A percentile compares a stretch with the other conserved stretches of the same genome.
Conservation (phyloP, 2,888 invertebrate genomes). For the Caenorhabditis sulstoni region DNA sequence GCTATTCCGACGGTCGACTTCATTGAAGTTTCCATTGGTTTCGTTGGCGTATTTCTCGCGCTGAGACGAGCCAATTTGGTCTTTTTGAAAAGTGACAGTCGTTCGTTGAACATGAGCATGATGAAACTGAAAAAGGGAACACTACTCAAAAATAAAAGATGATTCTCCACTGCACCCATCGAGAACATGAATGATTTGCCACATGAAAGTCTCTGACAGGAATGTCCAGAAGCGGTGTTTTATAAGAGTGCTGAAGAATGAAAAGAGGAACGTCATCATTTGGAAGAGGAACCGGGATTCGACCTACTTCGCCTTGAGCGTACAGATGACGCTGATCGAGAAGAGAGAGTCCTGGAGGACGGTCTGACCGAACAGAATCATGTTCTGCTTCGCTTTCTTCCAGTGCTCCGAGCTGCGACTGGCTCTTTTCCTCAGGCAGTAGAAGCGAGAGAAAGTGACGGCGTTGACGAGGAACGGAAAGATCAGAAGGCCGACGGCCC, state of each 20-base stretch:
- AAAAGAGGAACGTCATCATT: too few species aligned
- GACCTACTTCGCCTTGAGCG: conserved; percentile 21
- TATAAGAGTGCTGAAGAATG: not conserved
- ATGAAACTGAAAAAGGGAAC: conserved; percentile 25
- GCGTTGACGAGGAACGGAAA: conserved; percentile 22
- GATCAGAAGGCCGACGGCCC: conserved; percentile 8
- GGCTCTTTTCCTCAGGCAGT: conserved; percentile 16
- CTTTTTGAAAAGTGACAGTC: conserved; percentile 20
- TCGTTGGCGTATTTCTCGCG: too few species aligned
- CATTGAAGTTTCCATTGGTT: too few species aligned
- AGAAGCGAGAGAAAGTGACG: conserved; percentile 12
- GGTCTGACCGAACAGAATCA: conserved; percentile 27
- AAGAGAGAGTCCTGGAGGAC: conserved; percentile 32
- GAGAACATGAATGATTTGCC: conserved; percentile 11
- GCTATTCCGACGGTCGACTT: too few species aligned
- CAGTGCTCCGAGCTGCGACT: conserved; percentile 15
- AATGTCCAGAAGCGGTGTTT: conserved; percentile 20
- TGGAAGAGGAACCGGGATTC: not conserved
- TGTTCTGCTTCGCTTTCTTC: conserved; percentile 23
- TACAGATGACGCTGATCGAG: conserved; percentile 14
- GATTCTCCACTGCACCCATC: too few species aligned
- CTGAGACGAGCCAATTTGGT: not conserved
- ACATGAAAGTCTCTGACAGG: not conserved
- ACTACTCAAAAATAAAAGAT: not conserved
- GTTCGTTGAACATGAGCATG: conserved; percentile 50